Percentiles rank a stretch among this genome's conserved stretches.
Evolutionary conservation across 2,888 invertebrate species (phyloP).

Genomic region (Hirtodrosophila trivittata): DNA sequence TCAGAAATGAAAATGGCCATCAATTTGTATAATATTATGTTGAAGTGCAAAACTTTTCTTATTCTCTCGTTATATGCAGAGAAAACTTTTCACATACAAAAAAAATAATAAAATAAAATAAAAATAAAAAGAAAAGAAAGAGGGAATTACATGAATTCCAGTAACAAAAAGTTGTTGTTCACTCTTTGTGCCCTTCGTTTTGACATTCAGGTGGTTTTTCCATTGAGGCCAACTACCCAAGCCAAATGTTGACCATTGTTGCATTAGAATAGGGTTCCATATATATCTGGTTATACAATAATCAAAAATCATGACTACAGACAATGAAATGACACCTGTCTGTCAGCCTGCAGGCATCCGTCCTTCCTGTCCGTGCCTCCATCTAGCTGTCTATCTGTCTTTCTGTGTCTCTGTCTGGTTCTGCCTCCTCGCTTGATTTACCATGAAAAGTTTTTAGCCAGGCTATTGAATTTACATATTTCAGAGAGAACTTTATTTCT

Average conservation of each 20-base stretch:
- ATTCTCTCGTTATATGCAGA: slow-evolving; percentile 48
- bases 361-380: slow-evolving; percentile 17
- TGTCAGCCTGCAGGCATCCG: slow-evolving; percentile 37
- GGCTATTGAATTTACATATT: slow-evolving; percentile 71
- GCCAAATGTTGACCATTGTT: background rate
- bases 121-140: slow-evolving; percentile 17
- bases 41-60: slow-evolving; percentile 64
- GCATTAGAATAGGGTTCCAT: background rate
- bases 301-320: slow-evolving; percentile 70
- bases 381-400: slow-evolving; percentile 20
- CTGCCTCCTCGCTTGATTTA: slow-evolving; percentile 60
- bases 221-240: slow-evolving; percentile 5
- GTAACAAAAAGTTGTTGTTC: slow-evolving; percentile 31
- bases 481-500: slow-evolving; percentile 37
- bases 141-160: slow-evolving; percentile 29
- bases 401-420: slow-evolving; percentile 12
- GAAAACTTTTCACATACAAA: slow-evolving; percentile 59
- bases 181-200: slow-evolving; percentile 12
- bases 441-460: slow-evolving; percentile 61
- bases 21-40: slow-evolving; percentile 71
- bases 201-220: slow-evolving; percentile 39
- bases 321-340: slow-evolving; percentile 72
- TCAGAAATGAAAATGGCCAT: slow-evolving; percentile 66
- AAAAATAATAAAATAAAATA: background rate
- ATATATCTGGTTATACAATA: slow-evolving; percentile 47